Percentiles rank a stretch among this genome's conserved stretches.
Evolutionary conservation across 2,113 vertebrate genomes (phyloP).

Genomic region (Struthio camelus): DNA sequence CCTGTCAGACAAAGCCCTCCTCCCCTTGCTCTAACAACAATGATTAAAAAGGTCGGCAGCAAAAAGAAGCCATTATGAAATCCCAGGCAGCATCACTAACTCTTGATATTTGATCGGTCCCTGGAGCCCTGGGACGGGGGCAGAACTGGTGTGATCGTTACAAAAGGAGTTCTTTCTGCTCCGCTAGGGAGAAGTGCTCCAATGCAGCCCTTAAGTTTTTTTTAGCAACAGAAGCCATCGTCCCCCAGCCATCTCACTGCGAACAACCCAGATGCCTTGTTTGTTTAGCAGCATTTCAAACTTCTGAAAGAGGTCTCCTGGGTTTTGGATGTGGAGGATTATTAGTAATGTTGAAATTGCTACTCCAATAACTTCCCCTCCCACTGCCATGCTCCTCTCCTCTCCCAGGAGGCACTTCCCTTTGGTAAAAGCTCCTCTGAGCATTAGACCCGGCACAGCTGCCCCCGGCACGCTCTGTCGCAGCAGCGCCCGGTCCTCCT

Average conservation of each 20-base stretch:
- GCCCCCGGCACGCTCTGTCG: background rate
- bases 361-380: background rate
- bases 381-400: background rate
- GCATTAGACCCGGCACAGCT: background rate
- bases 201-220: fast-evolving
- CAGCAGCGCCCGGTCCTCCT: fast-evolving
- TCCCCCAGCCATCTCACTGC: fast-evolving
- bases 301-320: background rate
- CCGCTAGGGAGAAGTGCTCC: background rate
- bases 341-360: background rate
- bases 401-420: background rate
- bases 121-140: fast-evolving
- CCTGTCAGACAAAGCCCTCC: background rate
- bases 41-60: background rate
- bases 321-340: background rate
- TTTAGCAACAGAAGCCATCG: background rate
- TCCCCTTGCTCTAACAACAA: background rate
- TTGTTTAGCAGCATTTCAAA: background rate
- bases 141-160: fast-evolving
- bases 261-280: background rate
- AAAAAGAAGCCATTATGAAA: background rate
- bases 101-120: fast-evolving
- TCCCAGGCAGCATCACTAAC: background rate
- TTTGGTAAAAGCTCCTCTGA: background rate
- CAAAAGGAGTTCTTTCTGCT: background rate